Conservation (phyloP, 2,888 invertebrate genomes). For the Hypena proboscidalis region DNA sequence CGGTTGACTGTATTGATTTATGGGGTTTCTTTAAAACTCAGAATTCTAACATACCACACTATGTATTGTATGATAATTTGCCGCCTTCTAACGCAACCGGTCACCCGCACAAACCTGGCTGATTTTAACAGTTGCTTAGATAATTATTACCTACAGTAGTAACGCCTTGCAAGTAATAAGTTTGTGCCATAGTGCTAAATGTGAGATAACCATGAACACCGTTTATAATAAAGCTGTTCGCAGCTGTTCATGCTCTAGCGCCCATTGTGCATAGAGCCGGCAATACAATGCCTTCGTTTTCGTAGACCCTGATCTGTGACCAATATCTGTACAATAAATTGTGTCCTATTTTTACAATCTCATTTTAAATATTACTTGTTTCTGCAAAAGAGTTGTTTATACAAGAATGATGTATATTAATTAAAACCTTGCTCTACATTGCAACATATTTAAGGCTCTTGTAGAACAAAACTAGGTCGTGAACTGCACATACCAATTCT, state of each 20-base stretch:
- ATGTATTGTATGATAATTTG: no score
- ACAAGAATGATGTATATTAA: slow-evolving; percentile 29
- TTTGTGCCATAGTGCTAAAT: slow-evolving; percentile 11
- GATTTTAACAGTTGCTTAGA: no score
- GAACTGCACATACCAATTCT: slow-evolving; percentile 18
- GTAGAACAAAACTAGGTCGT: slow-evolving; percentile 37
- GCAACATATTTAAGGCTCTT: slow-evolving; percentile 44
- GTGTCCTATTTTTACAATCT: no score
- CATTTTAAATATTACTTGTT: slow-evolving; percentile 20
- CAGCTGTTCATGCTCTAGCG: slow-evolving; percentile 40
- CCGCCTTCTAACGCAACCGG: no score
- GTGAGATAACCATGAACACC: slow-evolving; percentile 7
- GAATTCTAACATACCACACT: no score
- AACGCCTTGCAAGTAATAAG: slow-evolving; percentile 7
- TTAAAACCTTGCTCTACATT: slow-evolving; percentile 51
- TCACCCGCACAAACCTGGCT: no score
- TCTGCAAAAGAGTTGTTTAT: slow-evolving; percentile 26
- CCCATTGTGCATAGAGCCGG: slow-evolving; percentile 34
- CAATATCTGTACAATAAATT: no score
- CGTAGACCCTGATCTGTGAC: slow-evolving; percentile 39
- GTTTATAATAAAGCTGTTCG: slow-evolving; percentile 40
- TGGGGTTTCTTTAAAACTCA: no score
- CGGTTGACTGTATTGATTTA: no score
- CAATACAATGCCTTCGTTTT: slow-evolving; percentile 37
- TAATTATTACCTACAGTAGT: no score